phyloP scores from a whole-genome alignment of 2,113 vertebrate species.

The Microcebus jonahi region DNA sequence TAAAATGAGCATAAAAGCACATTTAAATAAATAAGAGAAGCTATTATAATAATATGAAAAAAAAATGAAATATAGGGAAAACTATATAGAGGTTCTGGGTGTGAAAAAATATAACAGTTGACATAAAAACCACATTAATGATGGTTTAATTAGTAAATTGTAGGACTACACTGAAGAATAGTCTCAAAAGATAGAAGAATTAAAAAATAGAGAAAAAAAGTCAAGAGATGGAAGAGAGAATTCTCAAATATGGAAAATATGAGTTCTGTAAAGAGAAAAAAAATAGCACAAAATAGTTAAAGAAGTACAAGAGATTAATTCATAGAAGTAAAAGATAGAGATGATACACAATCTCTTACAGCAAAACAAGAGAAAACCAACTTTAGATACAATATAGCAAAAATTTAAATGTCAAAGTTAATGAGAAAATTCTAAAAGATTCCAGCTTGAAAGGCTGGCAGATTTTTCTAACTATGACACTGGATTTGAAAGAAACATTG shows the following conservation, averaged over 20 bases:
- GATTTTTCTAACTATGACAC: neutral
- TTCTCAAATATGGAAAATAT: no score
- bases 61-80: neutral
- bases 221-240: neutral
- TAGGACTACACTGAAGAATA: neutral
- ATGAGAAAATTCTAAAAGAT: neutral
- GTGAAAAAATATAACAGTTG: neutral
- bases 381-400: neutral
- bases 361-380: neutral
- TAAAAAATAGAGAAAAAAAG: neutral
- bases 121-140: neutral
- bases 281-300: neutral
- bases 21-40: neutral
- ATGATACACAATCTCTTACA: neutral
- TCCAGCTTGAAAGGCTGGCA: neutral
- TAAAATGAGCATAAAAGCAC: neutral
- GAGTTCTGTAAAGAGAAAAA: neutral
- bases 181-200: neutral
- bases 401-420: neutral
- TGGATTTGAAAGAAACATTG: neutral
- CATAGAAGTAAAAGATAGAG: neutral
- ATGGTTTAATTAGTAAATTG: neutral
- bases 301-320: neutral
- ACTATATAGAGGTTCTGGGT: neutral
- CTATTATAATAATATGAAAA: neutral